Base-by-base conservation (phyloP, 2,888 invertebrate species). In the Deilephila porcellus region DNA sequence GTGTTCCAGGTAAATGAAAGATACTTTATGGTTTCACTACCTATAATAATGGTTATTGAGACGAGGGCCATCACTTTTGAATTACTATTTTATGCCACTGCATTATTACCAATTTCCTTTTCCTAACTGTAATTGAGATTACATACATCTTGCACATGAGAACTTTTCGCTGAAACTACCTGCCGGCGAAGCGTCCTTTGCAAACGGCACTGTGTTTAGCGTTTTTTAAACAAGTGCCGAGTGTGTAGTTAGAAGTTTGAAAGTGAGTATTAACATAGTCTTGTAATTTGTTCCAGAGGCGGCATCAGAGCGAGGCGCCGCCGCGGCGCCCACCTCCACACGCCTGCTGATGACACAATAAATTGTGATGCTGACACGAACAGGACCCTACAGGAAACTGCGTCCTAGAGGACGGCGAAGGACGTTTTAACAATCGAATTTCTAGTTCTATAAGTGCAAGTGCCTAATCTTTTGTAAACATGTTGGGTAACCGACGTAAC, bases 401-500 rank as follows among this genome's bases (percentile, higher is more conserved):
- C 94, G 95, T 93, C 95, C 95, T 88, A 90, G 95, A 93, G 95
- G 95, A 88, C 94, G 95, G 84, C 92, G 94, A 91, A 91, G 93
- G 93, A 93, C 93, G 92, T 93, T 92, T 73, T 90, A 91, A 85
- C 83, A 74, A 80, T 83, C 76, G 74, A 83, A 82, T 78, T 75
- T 79, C 79, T 89, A 89, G 87, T 89, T 90, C 78, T 80, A 77
- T 88, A 89, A 90, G 87, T 90, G 88, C 85, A 91, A 92, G 94
- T 93, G 93, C 92, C 92, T 93, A 89, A 87, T 84, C 78, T 80
- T 79, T 83, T 83, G 79, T 82, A 85, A 91, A 83, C 82, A 94
- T 94, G 93, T 85, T 93, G 90, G 90, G 88, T 78, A 93, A 92
- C 82, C 91, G 92, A 77, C 96, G 97, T 80, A 97, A 97, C 91